These are phyloP conservation scores for Rhizoglyphus robini DNA, from an alignment of 1,140 invertebrate genomes.

Conservation along the genomic window DNA sequence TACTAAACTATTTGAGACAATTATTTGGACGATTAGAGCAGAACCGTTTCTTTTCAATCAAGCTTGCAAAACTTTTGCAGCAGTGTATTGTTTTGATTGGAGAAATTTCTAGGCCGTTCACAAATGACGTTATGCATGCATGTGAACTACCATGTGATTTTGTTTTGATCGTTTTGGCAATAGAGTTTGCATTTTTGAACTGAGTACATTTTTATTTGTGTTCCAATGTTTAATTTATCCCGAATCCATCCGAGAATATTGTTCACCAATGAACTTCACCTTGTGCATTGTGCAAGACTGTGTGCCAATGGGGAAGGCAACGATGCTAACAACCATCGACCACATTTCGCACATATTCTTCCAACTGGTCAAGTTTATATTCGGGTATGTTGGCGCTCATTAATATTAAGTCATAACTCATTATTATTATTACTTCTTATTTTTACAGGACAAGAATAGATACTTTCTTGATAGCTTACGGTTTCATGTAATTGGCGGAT, in stretches of 20 bases:
- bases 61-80: too few relatives aligned
- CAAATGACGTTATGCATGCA: not conserved
- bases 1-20: not conserved
- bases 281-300: too few relatives aligned
- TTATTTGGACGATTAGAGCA: too few relatives aligned
- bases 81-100: too few relatives aligned
- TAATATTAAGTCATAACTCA: too few relatives aligned
- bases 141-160: not conserved
- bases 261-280: too few relatives aligned
- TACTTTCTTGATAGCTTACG: conserved; percentile 55
- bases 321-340: too few relatives aligned
- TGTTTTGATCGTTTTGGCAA: not conserved
- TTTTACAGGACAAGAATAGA: conserved; percentile 16
- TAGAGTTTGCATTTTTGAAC: not conserved
- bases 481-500: conserved; percentile 55
- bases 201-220: not conserved
- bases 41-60: too few relatives aligned
- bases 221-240: too few relatives aligned
- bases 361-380: not conserved
- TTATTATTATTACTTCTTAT: not conserved
- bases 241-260: too few relatives aligned
- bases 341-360: not conserved
- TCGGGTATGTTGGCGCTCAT: not conserved
- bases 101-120: not conserved
- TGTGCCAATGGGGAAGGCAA: too few relatives aligned